phyloP scores from a whole-genome alignment of 2,113 vertebrate species.

The Heloderma charlesbogerti region DNA sequence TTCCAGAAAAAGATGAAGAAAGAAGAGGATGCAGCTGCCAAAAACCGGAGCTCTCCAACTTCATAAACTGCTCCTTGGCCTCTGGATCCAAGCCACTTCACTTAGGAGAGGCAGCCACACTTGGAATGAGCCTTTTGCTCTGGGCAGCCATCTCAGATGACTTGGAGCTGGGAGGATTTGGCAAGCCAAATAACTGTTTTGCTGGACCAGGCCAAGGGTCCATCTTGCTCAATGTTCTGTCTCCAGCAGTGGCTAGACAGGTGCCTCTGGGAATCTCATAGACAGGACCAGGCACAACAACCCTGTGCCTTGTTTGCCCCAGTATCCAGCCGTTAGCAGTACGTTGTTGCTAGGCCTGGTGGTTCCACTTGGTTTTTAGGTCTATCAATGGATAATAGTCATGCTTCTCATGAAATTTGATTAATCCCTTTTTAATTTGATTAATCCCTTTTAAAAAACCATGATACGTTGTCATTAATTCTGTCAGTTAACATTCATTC shows the following conservation, averaged over 20 bases:
- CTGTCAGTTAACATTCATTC: no score
- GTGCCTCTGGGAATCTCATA: neutral
- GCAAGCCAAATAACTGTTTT: neutral
- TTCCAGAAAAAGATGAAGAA: neutral
- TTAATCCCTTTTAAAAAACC: no score
- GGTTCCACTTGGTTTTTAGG: no score
- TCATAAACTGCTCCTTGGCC: slow-evolving; percentile 4
- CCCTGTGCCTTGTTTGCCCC: neutral
- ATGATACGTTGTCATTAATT: no score
- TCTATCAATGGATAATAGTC: no score
- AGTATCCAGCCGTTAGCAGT: neutral
- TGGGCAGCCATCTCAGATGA: neutral
- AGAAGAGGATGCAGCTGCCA: neutral
- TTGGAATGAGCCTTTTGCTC: neutral
- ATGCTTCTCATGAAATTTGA: no score
- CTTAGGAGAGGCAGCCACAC: neutral
- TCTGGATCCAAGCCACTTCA: neutral
- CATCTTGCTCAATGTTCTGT: neutral
- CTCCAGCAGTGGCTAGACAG: neutral
- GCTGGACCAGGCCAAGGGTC: neutral
- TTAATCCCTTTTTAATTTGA: no score
- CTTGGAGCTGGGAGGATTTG: neutral
- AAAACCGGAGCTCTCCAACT: neutral
- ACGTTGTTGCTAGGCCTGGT: no score
- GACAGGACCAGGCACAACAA: neutral